Conservation (phyloP, 2,888 invertebrate species). For the Chalcis sispes region DNA sequence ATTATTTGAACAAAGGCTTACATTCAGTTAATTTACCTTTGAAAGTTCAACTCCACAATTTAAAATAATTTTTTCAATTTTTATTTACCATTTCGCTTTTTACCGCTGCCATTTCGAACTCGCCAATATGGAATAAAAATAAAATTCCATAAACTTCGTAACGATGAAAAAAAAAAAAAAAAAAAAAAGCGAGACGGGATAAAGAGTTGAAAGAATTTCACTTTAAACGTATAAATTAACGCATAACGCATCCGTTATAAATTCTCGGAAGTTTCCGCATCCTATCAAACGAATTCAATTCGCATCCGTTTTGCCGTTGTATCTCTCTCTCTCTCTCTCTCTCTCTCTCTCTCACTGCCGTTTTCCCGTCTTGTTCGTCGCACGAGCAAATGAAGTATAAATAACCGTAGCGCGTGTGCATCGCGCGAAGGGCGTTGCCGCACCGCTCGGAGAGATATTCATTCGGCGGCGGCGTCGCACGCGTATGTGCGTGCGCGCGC, state of each 20-base stretch:
- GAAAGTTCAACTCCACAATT: too few relatives aligned
- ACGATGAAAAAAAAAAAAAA: background rate
- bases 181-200: background rate
- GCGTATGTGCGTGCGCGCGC: background rate
- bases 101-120: too few relatives aligned
- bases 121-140: too few relatives aligned
- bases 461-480: background rate
- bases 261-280: constrained; percentile 20
- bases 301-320: too few relatives aligned
- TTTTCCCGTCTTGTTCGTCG: background rate
- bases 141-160: too few relatives aligned
- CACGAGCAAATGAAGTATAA: constrained; percentile 57
- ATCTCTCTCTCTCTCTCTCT: constrained; percentile 8
- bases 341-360: background rate
- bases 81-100: too few relatives aligned
- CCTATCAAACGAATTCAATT: constrained; percentile 57
- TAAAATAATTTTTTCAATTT: too few relatives aligned
- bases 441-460: constrained; percentile 22
- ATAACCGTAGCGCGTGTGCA: constrained; percentile 33
- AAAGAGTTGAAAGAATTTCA: constrained; percentile 23
- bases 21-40: too few relatives aligned
- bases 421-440: constrained; percentile 48
- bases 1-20: too few relatives aligned
- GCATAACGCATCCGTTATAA: constrained; percentile 26
- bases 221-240: constrained; percentile 49